Evolutionary conservation across 2,113 vertebrate species (phyloP), one percentile per base, ranked within the genome.

Genomic region (Epinephelus cyanopodus): DNA sequence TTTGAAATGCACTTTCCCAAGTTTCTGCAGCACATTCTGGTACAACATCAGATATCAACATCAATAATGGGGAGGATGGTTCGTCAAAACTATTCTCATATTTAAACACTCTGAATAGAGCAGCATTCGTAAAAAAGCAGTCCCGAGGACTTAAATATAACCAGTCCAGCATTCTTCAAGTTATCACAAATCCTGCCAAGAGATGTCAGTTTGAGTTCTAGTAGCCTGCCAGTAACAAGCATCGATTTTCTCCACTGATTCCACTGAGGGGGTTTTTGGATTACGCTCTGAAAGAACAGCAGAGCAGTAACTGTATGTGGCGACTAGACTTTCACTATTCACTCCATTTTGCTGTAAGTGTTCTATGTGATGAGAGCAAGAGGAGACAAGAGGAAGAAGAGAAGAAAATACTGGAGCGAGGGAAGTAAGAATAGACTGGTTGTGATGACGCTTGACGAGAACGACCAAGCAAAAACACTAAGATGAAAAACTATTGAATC

Each of bases 231-330:
- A 82, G 73, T 68, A 84, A 85, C 74, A 72, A 71, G 9, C 74
- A 87, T 85, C 5, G 81, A 86, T 87, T 87, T 83, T 77, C 76
- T 72, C 60, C 68, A 25, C 83, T 18, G 62, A 74, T 57, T 81
- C 68, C 54, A 64, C 65, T 45, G 42, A 45, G 61, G 69, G 15
- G 0, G 23, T 47, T 68, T 64, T 74, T 66, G 64, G 70, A 74
- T 45, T 2, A 57, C n/a, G 27, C 52, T 86, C 81, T 76, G 19
- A 65, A 71, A 61, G 47, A 84, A 76, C 37, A 67, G 39, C 62
- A 57, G 52, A 83, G 45, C 79, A 74, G 79, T 15, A 54, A 69
- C 27, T 79, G 70, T 65, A 75, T 65, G 63, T 61, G 75, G 75
- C 21, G 2, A 76, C 77, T 57, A 13, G 23, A 65, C 56, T 74